These are phyloP conservation scores for Cettia cetti DNA, from an alignment of 2,113 vertebrate genomes.

Conservation along the genomic window DNA sequence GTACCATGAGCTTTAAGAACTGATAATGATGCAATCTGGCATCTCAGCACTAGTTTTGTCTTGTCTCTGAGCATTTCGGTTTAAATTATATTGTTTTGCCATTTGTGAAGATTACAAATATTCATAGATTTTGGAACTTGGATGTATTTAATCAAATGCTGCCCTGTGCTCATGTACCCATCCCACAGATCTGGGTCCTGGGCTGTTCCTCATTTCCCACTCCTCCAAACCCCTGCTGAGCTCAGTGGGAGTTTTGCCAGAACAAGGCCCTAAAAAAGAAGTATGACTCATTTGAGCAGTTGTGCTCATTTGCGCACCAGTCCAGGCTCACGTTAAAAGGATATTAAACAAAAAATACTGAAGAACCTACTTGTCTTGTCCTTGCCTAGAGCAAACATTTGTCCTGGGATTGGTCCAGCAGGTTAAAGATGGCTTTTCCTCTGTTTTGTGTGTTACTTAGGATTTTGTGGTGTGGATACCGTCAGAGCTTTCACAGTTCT, in stretches of 20 bases:
- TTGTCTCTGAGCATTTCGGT: background rate
- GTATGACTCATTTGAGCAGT: background rate
- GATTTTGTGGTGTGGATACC: background rate
- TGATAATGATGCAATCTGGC: conserved; percentile 15
- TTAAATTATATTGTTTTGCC: background rate
- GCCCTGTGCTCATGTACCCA: background rate
- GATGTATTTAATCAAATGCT: background rate
- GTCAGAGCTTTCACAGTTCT: background rate
- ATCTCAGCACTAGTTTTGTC: background rate
- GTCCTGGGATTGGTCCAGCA: background rate
- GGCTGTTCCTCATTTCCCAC: background rate
- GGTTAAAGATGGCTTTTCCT: background rate
- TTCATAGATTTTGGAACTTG: background rate
- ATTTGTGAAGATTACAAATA: background rate
- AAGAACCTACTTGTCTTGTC: background rate
- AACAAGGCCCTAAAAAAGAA: background rate
- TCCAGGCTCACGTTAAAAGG: background rate
- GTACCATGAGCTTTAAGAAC: conserved; percentile 37
- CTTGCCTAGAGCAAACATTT: conserved; percentile 10
- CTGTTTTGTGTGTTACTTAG: background rate
- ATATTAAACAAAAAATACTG: background rate
- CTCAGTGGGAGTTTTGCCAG: conserved; percentile 20
- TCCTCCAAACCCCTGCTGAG: background rate
- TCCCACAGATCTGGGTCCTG: background rate
- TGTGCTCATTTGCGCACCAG: background rate